These are phyloP conservation scores for Poecilia picta DNA, from an alignment of 2,797 vertebrate genomes.

Conservation along the genomic window DNA sequence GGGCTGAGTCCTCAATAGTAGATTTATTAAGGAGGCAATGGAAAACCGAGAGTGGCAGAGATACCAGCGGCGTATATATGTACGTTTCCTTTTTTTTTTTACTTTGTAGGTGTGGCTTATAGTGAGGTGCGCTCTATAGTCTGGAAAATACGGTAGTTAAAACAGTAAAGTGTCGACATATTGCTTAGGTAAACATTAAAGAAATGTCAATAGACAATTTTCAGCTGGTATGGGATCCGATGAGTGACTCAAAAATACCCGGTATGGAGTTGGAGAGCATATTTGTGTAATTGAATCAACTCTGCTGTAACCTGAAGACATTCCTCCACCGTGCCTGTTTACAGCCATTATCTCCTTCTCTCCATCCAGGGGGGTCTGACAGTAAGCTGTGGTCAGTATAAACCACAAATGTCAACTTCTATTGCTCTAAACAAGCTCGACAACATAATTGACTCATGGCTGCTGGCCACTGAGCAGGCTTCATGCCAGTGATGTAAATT, in stretches of 20 bases:
- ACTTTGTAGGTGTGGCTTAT: too few species aligned
- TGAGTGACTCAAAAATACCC: background rate
- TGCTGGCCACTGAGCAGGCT: slow-evolving; percentile 23
- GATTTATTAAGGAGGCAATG: too few species aligned
- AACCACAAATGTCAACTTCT: slow-evolving; percentile 34
- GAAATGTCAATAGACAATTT: background rate
- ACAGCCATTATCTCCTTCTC: slow-evolving; percentile 28
- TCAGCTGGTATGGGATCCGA: background rate
- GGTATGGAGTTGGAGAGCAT: background rate
- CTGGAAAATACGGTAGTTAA: too few species aligned
- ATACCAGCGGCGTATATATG: too few species aligned
- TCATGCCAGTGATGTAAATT: slow-evolving; percentile 37
- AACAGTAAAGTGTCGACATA: background rate
- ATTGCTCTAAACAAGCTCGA: slow-evolving; percentile 40
- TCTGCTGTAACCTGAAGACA: slow-evolving; percentile 22
- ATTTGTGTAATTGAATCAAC: slow-evolving; percentile 2
- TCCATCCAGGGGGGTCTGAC: slow-evolving; percentile 16
- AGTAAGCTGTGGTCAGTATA: slow-evolving; percentile 14
- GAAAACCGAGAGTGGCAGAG: too few species aligned
- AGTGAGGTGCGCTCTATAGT: too few species aligned
- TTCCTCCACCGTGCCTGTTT: slow-evolving; percentile 22
- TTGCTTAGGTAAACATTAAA: background rate
- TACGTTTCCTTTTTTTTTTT: too few species aligned
- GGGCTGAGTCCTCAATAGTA: too few species aligned
- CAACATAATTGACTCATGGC: slow-evolving; percentile 44